Conservation (phyloP, 2,888 invertebrate species). For the Xylota segnis region DNA sequence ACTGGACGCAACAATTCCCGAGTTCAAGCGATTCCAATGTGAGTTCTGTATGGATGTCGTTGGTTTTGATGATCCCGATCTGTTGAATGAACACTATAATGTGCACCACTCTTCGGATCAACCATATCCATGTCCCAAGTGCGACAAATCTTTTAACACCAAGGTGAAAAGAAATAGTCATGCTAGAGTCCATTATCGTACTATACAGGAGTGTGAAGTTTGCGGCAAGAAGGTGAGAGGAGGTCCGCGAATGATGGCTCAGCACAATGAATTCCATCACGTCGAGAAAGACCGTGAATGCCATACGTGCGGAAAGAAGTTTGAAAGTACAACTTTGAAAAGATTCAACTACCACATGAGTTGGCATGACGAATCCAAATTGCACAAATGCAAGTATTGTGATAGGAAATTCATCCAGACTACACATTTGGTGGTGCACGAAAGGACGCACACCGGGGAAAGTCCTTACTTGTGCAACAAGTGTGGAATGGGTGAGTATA, state of each 20-base stretch:
- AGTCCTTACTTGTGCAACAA: slow-evolving; percentile 41
- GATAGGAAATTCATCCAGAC: slow-evolving; percentile 65
- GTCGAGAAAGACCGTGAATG: slow-evolving; percentile 52
- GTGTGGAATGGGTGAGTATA: slow-evolving; percentile 43
- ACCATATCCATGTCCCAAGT: slow-evolving; percentile 57
- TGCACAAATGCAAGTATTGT: slow-evolving; percentile 68
- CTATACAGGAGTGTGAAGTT: slow-evolving; percentile 41
- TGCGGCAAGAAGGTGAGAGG: slow-evolving; percentile 62
- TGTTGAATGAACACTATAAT: slow-evolving; percentile 60
- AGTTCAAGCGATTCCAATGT: slow-evolving; percentile 56
- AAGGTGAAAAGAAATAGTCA: slow-evolving; percentile 57
- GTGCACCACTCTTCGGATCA: slow-evolving; percentile 39
- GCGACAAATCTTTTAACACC: slow-evolving; percentile 42
- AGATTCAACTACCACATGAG: slow-evolving; percentile 61
- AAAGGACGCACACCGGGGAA: slow-evolving; percentile 56
- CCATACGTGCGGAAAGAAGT: slow-evolving; percentile 49
- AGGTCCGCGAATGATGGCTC: slow-evolving; percentile 61
- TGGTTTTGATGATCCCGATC: slow-evolving; percentile 58
- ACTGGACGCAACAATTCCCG: slow-evolving; percentile 26
- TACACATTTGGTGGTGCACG: slow-evolving; percentile 60
- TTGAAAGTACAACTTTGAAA: slow-evolving; percentile 41
- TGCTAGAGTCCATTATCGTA: slow-evolving; percentile 50
- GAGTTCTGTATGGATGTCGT: slow-evolving; percentile 64
- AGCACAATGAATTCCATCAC: slow-evolving; percentile 63
- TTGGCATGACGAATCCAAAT: slow-evolving; percentile 62